Conservation (phyloP, 2,113 vertebrate genomes). For the Xenus cinereus region DNA sequence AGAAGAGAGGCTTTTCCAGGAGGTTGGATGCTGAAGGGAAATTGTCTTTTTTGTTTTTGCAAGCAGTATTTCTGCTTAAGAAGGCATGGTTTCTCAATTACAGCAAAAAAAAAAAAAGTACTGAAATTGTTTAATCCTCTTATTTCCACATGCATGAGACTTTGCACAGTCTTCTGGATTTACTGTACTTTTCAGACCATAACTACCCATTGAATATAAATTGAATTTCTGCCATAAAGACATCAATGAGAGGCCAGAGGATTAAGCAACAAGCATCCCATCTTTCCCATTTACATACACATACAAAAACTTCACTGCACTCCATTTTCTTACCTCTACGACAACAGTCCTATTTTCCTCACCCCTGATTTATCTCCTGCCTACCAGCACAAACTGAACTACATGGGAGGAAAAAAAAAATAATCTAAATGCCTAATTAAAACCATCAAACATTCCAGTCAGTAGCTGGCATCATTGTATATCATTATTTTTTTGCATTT, state of each 20-base stretch:
- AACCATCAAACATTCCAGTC: not conserved
- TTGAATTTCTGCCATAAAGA: not conserved
- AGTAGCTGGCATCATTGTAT: not conserved
- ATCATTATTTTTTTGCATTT: not conserved
- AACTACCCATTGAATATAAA: not conserved
- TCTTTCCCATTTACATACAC: not conserved
- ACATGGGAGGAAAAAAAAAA: not conserved
- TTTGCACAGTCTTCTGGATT: not conserved
- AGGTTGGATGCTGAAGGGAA: not conserved
- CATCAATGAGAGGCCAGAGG: not conserved
- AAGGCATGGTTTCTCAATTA: not conserved
- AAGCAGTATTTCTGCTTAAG: not conserved
- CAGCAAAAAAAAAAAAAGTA: accelerated
- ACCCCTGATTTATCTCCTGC: not conserved
- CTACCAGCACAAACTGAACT: not conserved
- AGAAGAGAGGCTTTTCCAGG: not conserved
- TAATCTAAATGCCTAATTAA: not conserved
- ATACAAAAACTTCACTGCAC: not conserved
- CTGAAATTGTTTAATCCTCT: not conserved
- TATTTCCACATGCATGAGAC: not conserved
- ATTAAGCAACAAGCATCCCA: not conserved
- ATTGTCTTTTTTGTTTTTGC: not conserved
- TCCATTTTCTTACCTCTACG: not conserved
- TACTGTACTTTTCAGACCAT: not conserved
- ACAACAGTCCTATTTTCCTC: not conserved